Evolutionary conservation across 2,888 invertebrate genomes (phyloP).

Genomic region (Dioctria linearis): DNA sequence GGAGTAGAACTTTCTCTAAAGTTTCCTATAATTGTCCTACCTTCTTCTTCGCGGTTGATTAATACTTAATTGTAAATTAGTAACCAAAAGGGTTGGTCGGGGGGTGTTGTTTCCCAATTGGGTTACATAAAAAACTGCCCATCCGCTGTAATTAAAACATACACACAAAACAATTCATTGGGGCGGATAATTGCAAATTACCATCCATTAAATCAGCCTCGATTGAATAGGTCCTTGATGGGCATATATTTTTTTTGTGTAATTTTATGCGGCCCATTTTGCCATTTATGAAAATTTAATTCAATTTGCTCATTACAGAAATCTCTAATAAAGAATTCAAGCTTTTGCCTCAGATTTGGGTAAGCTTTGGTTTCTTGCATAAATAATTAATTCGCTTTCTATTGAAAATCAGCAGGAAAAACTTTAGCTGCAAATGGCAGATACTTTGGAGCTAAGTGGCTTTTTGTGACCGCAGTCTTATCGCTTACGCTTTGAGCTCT

Average conservation of each 20-base stretch:
- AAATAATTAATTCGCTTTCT: not conserved
- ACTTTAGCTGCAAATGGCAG: not conserved
- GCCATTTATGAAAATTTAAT: conserved; percentile 43
- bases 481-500: conserved; percentile 1
- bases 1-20: too few species aligned
- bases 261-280: conserved; percentile 37
- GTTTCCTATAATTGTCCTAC: too few species aligned
- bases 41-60: too few species aligned
- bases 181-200: conserved; percentile 46
- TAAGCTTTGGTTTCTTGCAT: conserved; percentile 15
- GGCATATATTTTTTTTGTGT: conserved; percentile 25
- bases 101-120: conserved; percentile 11
- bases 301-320: conserved; percentile 32
- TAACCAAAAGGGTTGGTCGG: not conserved
- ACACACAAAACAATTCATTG: conserved; percentile 43
- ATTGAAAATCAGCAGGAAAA: not conserved
- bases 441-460: not conserved
- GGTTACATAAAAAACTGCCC: conserved; percentile 26
- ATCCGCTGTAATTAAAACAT: conserved; percentile 23
- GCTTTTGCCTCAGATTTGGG: not conserved
- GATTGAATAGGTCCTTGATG: conserved; percentile 30
- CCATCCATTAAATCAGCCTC: conserved; percentile 46
- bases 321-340: conserved; percentile 36
- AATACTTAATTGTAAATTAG: too few species aligned
- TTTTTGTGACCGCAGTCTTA: conserved; percentile 13